Evolutionary conservation across 2,888 invertebrate species (phyloP).

Genomic region (Lasioglossum figueresi): DNA sequence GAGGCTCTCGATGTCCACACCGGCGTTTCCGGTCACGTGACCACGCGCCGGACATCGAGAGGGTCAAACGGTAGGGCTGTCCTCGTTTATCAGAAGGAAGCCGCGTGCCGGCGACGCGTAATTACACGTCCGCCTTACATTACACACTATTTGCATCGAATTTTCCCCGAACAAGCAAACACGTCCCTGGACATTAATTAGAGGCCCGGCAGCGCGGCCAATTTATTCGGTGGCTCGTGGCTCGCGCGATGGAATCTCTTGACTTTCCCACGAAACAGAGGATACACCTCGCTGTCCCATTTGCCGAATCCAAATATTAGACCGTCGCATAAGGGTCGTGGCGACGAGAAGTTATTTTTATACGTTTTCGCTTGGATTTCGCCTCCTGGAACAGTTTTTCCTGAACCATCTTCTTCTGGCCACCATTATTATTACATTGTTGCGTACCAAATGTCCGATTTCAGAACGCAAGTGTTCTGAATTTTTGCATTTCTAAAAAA

Average conservation of each 20-base stretch:
- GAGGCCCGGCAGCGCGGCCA: conserved; percentile 7
- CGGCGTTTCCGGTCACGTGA: conserved; percentile 69
- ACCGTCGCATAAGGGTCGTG: background rate
- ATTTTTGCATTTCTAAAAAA: no score
- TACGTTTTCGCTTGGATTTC: background rate
- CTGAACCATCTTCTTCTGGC: background rate
- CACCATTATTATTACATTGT: background rate
- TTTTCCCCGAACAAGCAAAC: conserved; percentile 54
- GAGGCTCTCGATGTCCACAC: conserved; percentile 26
- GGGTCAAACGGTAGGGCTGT: conserved; percentile 47
- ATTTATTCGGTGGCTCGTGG: conserved; percentile 27
- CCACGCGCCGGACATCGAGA: conserved; percentile 27
- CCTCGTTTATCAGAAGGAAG: conserved; percentile 52
- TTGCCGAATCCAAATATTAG: conserved; percentile 19
- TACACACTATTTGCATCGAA: conserved; percentile 47
- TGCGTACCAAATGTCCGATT: no score
- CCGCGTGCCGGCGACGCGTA: conserved; percentile 56
- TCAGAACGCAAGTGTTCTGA: no score
- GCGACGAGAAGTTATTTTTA: background rate
- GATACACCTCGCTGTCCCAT: background rate
- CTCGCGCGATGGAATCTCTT: conserved; percentile 31
- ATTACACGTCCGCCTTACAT: conserved; percentile 63
- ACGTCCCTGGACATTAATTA: conserved; percentile 47
- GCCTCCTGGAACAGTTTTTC: background rate
- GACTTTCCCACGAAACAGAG: conserved; percentile 27